Percentiles rank a stretch among this genome's conserved stretches.
Conservation (phyloP, 2,888 invertebrate genomes). For the Dione vanillae region DNA sequence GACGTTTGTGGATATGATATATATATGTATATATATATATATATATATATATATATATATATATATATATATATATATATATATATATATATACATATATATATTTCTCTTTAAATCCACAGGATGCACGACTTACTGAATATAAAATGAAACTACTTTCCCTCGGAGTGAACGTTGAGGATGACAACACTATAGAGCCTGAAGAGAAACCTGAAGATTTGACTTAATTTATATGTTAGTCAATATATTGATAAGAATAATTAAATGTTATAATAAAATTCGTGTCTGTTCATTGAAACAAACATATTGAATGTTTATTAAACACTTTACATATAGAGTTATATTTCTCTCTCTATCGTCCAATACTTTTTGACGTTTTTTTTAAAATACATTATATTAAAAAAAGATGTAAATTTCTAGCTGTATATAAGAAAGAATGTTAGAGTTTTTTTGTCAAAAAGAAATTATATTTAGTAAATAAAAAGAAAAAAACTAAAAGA, state of each 20-base stretch:
- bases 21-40: too few relatives aligned
- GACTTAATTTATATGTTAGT: conserved; percentile 40
- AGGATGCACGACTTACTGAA: conserved; percentile 85
- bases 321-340: background rate
- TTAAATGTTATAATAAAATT: background rate
- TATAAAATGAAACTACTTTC: conserved; percentile 85
- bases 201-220: conserved; percentile 47
- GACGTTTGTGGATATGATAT: too few relatives aligned
- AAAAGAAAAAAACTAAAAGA: too few relatives aligned
- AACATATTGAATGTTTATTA: too few relatives aligned
- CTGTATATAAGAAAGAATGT: background rate
- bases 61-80: too few relatives aligned
- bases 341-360: background rate
- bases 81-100: too few relatives aligned
- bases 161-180: conserved; percentile 81
- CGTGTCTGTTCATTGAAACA: background rate
- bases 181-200: conserved; percentile 60
- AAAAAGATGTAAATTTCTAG: background rate
- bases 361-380: background rate
- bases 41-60: too few relatives aligned
- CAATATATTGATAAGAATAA: conserved; percentile 15
- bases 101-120: conserved; percentile 40
- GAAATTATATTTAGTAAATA: too few relatives aligned
- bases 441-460: too few relatives aligned
- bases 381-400: background rate